These are phyloP conservation scores for Xiphias gladius DNA, from an alignment of 2,113 vertebrate species.

Conservation along the genomic window DNA sequence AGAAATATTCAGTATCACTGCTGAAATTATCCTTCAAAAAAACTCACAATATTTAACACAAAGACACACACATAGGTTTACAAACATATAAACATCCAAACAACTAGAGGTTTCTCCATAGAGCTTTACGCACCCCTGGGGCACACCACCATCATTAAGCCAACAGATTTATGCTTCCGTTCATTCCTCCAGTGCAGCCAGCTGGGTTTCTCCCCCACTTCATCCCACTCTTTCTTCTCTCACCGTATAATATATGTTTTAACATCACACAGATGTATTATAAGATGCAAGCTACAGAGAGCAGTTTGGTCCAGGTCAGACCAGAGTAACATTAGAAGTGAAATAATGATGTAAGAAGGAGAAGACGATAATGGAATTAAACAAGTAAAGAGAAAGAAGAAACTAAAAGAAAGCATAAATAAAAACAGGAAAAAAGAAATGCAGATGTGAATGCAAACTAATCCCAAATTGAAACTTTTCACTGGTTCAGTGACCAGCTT, in stretches of 20 bases:
- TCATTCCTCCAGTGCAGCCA: slow-evolving; percentile 40
- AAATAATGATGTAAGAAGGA: not conserved
- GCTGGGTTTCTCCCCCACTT: slow-evolving; percentile 31
- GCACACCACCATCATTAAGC: slow-evolving; percentile 58
- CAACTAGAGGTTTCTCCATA: not conserved
- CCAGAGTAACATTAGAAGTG: not conserved
- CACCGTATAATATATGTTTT: slow-evolving; percentile 9
- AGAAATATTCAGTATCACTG: not conserved
- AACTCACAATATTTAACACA: not conserved
- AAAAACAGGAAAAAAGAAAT: not conserved
- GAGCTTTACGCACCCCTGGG: slow-evolving; percentile 23
- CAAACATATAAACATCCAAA: slow-evolving; percentile 7
- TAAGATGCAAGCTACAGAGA: slow-evolving; percentile 5
- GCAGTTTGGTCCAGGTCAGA: slow-evolving; percentile 1
- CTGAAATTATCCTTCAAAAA: not conserved
- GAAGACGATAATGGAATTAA: not conserved
- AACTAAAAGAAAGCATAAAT: not conserved
- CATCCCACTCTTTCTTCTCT: not conserved
- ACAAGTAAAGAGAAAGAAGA: not conserved
- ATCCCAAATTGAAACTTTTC: not conserved
- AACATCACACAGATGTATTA: slow-evolving; percentile 19
- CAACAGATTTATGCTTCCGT: slow-evolving; percentile 28
- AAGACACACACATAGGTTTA: not conserved
- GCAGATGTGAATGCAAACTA: not conserved
- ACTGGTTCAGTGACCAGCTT: not conserved